phyloP scores from a whole-genome alignment of 2,113 vertebrate species.

The Greenwoodochromis staneri region DNA sequence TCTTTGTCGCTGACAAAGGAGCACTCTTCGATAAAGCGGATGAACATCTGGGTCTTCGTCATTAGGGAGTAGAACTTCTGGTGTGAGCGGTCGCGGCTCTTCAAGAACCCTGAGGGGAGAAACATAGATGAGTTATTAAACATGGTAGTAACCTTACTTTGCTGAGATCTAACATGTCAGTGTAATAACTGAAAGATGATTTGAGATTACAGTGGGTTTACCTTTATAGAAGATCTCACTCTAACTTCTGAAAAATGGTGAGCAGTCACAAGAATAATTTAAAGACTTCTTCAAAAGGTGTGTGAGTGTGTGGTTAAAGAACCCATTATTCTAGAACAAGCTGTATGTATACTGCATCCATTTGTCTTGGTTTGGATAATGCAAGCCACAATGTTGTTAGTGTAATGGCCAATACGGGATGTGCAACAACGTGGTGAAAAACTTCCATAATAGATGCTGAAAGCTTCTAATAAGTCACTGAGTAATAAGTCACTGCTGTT shows the following conservation, averaged over 20 bases:
- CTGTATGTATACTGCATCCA: background rate
- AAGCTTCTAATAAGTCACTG: background rate
- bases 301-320: background rate
- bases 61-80: constrained; percentile 97
- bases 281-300: background rate
- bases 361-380: constrained; percentile 12
- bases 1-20: constrained; percentile 98
- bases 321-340: background rate
- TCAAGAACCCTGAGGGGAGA: constrained; percentile 81
- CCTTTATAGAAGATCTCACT: background rate
- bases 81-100: constrained; percentile 94
- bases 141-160: background rate
- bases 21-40: constrained; percentile 97
- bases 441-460: constrained; percentile 15
- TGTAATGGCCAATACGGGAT: constrained; percentile 14
- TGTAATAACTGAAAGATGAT: background rate
- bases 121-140: background rate
- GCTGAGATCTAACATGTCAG: background rate
- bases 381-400: constrained; percentile 7
- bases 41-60: constrained; percentile 99
- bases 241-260: background rate
- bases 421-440: background rate
- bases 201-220: background rate
- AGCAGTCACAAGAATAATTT: background rate
- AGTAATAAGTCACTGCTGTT: background rate